Base-by-base conservation (phyloP, 2,113 vertebrate species). In the Seriola dumerili region DNA sequence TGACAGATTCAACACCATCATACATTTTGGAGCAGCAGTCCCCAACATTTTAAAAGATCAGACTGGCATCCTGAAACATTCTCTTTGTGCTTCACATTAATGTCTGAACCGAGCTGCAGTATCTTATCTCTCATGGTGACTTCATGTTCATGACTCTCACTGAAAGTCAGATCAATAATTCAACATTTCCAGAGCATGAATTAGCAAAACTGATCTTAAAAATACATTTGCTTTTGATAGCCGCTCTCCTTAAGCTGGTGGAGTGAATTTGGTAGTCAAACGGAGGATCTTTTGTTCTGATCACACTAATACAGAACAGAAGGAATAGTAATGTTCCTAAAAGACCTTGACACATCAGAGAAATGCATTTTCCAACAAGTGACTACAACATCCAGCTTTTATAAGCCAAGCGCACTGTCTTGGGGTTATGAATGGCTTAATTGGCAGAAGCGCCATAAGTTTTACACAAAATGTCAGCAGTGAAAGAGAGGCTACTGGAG, bases 111-210 rank as follows among this genome's bases (percentile, higher is more conserved):
- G 50, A 85, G 77, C 76, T 54, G 55, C 8, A 42, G 67, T 34
- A 36, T 69, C 82, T 72, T 79, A 64, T 57, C 72, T 63, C 81
- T 85, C 48, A 59, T 76, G 74, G 70, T 25, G 48, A 85, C 76
- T 81, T 46, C 6, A 40, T 84, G 64, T 86, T 87, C 83, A 44
- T 74, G 78, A 77, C 80, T 85, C 69, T 76, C 46, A 36, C 66
- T 75, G 75, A 75, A 78, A 66, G 73, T 81, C 70, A 1, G 29
- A 46, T 95, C 50, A 92, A 95, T 88, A 82, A 91, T 89, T 87
- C 25, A 93, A 72, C 29, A 8, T 76, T 85, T 85, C 44, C 65
- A 38, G 29, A 46, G 29, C 72, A 91, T 94, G 72, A 94, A 93
- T 92, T 80, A 90, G 10, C 63, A 86, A 92, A 89, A 80, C 72